Evolutionary conservation across 2,113 vertebrate species (phyloP), one percentile per base, ranked within the genome.

Genomic region (Maccullochella peelii): DNA sequence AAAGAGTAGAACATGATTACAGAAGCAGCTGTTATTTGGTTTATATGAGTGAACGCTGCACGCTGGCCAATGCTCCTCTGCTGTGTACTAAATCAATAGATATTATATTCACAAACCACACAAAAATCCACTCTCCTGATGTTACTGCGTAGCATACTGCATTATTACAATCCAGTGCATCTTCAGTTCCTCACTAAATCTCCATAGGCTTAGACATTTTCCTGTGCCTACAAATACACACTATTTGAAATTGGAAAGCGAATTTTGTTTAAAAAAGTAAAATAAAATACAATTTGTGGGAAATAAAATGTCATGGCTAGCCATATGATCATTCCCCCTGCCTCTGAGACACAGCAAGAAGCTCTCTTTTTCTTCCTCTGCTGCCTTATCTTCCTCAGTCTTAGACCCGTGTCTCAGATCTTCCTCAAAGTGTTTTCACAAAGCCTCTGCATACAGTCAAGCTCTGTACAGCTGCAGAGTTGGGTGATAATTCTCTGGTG

Each of bases 1-100:
- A 61, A 52, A 63, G 55, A 15, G 65, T 47, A 50, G 33, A 79
- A 40, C 70, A 27, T 79, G 68, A 87, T 80, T 62, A 23, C 73
- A 70, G 57, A 66, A 52, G 65, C 61, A 63, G 71, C 42, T 42
- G 15, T 68, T 77, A 84, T 84, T 72, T 20, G 65, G 12, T 78
- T 82, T 27, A 58, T 58, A 54, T 73, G 62, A 86, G 67, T 36
- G 57, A 77, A 66, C 4, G 30, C 50, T 47, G 18, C 14, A 23
- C 0, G 4, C 18, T 14, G 66, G 44, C 8, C 68, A 42, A 0
- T 5, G 15, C 23, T 38, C 33, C 33, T 30, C 73, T 5, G 33
- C 33, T 12, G 7, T 61, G 30, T 0, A 18, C 33, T 25, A 2
- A 58, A 85, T 73, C 66, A 54, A 84, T 59, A 69, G 16, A 30